Base-by-base conservation (phyloP, 2,797 vertebrate species). In the Uromys caudimaculatus region DNA sequence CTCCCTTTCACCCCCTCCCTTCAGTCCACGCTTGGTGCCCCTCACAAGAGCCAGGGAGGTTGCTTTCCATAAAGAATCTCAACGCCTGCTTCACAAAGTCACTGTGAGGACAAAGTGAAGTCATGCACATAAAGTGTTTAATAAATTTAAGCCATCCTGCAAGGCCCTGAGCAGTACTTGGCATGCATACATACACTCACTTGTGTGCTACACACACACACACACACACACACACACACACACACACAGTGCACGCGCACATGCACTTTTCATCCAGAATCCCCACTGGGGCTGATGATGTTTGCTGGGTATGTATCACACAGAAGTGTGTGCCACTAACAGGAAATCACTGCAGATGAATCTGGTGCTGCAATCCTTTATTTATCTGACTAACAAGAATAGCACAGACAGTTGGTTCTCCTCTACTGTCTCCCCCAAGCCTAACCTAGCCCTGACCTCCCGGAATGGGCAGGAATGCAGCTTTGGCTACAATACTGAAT, bases 361-460 rank as follows among this genome's bases (percentile, higher is more conserved):
- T 91, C 77, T 96, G 96, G 96, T 71, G 60, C 87, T 76, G 89
- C 82, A 95, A 95, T 90, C 96, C 97, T 97, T 97, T 97, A 97
- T 97, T 97, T 97, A 97, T 97, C 95, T 69, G 41, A 50, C 93
- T 85, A 91, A 96, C 96, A 95, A 94, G 96, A 97, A 98, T 97
- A 97, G 97, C 92, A 84, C 95, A 97, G 96, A 95, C 96, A 96
- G 97, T 88, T 95, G 97, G 89, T 95, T 58, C 89, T 96, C 93
- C 81, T 86, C 78, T 64, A 54, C 86, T 90, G 97, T 97, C 97
- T 96, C 94, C 86, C 95, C 60, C 35, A 77, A 89, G 95, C 76
- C 97, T 97, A 97, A 94, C 95, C 97, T 62, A 95, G 92, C 56
- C 84, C 86, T 96, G 96, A 95, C 96, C 92, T 79, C 93, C 67